phyloP scores from a whole-genome alignment of 2,113 vertebrate genomes.

The Rutilus rutilus region DNA sequence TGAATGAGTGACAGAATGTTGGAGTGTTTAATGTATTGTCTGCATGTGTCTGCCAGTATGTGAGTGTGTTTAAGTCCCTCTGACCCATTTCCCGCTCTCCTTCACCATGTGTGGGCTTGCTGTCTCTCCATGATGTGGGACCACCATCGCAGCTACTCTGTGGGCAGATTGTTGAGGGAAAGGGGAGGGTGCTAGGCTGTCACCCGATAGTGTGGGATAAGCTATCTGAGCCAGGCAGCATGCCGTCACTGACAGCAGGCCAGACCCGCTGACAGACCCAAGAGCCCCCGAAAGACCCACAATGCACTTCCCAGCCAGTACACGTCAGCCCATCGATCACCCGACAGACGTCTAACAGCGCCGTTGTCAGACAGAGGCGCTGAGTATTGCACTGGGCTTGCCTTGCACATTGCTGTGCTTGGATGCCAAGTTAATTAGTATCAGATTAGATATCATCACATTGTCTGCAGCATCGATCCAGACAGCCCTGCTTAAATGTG shows the following conservation, averaged over 20 bases:
- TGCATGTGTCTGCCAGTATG: slow-evolving; percentile 45
- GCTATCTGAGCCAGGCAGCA: slow-evolving; percentile 54
- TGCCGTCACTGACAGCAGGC: slow-evolving; percentile 52
- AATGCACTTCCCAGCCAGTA: slow-evolving; percentile 11
- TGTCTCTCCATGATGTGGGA: slow-evolving; percentile 38
- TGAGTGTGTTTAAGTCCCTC: slow-evolving; percentile 47
- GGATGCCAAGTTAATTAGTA: slow-evolving; percentile 51
- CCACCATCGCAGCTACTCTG: slow-evolving; percentile 54
- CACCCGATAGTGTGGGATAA: slow-evolving; percentile 53
- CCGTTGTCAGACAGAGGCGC: neutral
- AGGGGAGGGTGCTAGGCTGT: slow-evolving; percentile 64
- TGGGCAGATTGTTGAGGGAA: slow-evolving; percentile 65
- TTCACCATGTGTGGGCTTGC: slow-evolving; percentile 43
- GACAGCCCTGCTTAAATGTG: slow-evolving; percentile 43
- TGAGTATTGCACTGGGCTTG: slow-evolving; percentile 4
- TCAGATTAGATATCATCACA: slow-evolving; percentile 55
- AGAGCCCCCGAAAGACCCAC: slow-evolving; percentile 37
- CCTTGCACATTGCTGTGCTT: slow-evolving; percentile 30
- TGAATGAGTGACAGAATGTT: slow-evolving; percentile 25
- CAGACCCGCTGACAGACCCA: slow-evolving; percentile 38
- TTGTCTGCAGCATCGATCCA: slow-evolving; percentile 40
- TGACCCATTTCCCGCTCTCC: slow-evolving; percentile 47
- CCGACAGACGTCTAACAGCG: slow-evolving; percentile 7
- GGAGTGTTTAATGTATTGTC: slow-evolving; percentile 59
- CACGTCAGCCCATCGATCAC: slow-evolving; percentile 35